Base-by-base conservation (phyloP, 2,888 invertebrate genomes). In the Tromatobia lineatoria region DNA sequence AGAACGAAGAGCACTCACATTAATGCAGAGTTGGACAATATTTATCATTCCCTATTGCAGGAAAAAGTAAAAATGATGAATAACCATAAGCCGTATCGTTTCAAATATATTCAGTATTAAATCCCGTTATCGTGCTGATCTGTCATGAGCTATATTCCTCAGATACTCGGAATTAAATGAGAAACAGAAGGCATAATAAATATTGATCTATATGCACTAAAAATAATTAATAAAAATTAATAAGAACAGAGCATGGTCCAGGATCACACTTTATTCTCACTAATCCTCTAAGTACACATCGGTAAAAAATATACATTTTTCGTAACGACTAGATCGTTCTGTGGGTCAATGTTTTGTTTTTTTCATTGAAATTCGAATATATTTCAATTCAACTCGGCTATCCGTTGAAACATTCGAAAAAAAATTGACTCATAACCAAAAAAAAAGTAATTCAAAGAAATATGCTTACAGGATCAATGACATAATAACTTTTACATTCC, bases 11-110 rank as follows among this genome's bases (percentile, higher is more conserved):
- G 29, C 34, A 34, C 61, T 59, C 29, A 25, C 6, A 34, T 61
- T 61, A 10, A 61, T 61, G 61, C 61, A 61, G 10, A 61, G 18
- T 18, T 34, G 61, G 34, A 20, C 61, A n/a, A 18, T 34, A 34
- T 34, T 59, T 15, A 25, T 15, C 15, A 59, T 59, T 59, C 15
- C 29, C 59, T 3, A 59, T 59, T 8, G 29, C 29, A 13, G 3
- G 13, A 25, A 25, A 23, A 1, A 23, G 7, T 25, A 23, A 23
- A 25, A 25, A 25, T 25, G 4, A 2, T 57, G 13, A 59, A 29
- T 15, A 59, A 59, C 13, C 59, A 57, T 57, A 13, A 25, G 25
- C 20, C 25, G 25, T 57, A 18, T 18, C 18, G 50, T 7, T 8
- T 50, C 1, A 11, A 11, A 54, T 20, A 10, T 54, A 20, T 11